These are phyloP conservation scores for Ascidia mentula DNA, from an alignment of 23 tunicate genomes.

Conservation along the genomic window DNA sequence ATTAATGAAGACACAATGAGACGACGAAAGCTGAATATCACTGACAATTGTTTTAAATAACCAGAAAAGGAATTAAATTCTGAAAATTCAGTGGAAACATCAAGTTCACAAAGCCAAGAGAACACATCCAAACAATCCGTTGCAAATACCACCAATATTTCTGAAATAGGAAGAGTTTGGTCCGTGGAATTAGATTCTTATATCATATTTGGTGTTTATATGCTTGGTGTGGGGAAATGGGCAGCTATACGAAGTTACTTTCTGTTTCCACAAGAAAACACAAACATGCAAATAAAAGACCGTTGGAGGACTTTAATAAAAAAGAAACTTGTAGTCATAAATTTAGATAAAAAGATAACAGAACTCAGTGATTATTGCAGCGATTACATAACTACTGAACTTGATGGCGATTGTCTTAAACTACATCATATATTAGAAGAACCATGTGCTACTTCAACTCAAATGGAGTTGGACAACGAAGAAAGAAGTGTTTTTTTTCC, in stretches of 20 bases:
- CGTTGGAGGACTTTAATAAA: background rate
- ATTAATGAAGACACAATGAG: background rate
- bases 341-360: background rate
- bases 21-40: background rate
- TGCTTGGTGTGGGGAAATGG: background rate
- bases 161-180: too few relatives aligned
- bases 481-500: too few relatives aligned
- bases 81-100: too few relatives aligned
- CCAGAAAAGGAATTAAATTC: too few relatives aligned
- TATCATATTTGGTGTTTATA: background rate
- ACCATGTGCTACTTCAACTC: too few relatives aligned
- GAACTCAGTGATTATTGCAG: background rate
- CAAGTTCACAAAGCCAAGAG: too few relatives aligned
- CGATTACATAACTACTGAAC: background rate
- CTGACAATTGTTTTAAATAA: background rate
- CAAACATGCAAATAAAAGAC: background rate
- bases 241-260: background rate
- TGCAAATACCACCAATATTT: too few relatives aligned
- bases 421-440: background rate
- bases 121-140: too few relatives aligned
- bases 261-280: background rate
- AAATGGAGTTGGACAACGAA: too few relatives aligned
- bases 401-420: background rate
- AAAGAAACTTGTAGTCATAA: background rate
- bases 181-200: background rate